These are phyloP conservation scores for Jordanella pulchra DNA, from an alignment of 2,797 vertebrate species.

Conservation along the genomic window DNA sequence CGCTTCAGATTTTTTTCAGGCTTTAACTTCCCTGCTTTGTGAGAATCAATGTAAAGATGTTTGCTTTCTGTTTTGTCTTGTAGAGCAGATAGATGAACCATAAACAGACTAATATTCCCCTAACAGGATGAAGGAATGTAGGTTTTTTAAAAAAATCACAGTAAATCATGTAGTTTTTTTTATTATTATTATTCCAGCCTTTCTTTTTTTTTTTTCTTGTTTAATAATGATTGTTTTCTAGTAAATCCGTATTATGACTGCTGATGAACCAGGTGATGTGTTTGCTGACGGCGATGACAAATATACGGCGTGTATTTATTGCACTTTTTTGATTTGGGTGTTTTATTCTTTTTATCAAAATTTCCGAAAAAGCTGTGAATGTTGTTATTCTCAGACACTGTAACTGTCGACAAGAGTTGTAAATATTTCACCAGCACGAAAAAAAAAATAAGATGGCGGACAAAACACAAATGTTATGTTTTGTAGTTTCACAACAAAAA, in stretches of 20 bases:
- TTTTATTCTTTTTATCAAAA: constrained; percentile 65
- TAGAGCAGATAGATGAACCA: constrained; percentile 16
- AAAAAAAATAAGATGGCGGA: constrained; percentile 56
- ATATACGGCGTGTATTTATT: constrained; percentile 82
- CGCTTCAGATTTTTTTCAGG: background rate
- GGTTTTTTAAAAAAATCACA: constrained; percentile 54
- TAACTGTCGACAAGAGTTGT: constrained; percentile 81
- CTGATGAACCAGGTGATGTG: constrained; percentile 52
- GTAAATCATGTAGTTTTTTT: constrained; percentile 54
- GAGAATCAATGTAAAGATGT: constrained; percentile 8
- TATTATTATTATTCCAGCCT: constrained; percentile 33
- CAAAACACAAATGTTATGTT: constrained; percentile 70
- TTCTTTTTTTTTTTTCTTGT: constrained; percentile 34
- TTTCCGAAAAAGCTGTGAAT: constrained; percentile 85
- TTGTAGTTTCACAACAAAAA: constrained; percentile 87
- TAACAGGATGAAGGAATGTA: constrained; percentile 61
- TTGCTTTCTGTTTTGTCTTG: constrained; percentile 4
- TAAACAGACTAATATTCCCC: constrained; percentile 18
- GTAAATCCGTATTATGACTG: constrained; percentile 63
- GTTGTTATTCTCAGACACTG: constrained; percentile 82
- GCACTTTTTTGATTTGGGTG: constrained; percentile 85
- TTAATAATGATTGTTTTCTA: constrained; percentile 36
- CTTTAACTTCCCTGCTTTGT: constrained; percentile 6
- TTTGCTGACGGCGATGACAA: constrained; percentile 53
- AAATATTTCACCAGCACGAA: constrained; percentile 86